Evolutionary conservation across 2,797 vertebrate species (phyloP).

Genomic region (Phoeniculus purpureus): DNA sequence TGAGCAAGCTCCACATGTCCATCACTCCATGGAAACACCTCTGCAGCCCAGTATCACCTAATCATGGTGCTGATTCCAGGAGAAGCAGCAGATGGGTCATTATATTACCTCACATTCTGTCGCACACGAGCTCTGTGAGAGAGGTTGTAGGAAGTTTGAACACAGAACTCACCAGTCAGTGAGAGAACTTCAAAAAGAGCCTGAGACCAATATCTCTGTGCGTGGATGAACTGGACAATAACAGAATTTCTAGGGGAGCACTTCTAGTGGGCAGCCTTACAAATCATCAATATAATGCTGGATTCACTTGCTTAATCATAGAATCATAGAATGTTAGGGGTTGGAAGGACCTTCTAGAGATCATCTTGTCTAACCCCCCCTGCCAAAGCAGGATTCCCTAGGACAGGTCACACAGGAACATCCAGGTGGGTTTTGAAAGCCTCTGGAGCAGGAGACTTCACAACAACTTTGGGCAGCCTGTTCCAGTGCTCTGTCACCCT

Average conservation of each 20-base stretch:
- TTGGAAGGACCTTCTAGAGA: too few relatives aligned
- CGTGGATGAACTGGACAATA: background rate
- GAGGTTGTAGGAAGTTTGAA: background rate
- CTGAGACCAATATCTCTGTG: background rate
- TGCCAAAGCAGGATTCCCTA: too few relatives aligned
- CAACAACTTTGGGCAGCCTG: too few relatives aligned
- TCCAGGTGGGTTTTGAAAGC: too few relatives aligned
- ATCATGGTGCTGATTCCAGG: background rate
- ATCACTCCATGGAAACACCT: accelerated
- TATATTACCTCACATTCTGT: background rate
- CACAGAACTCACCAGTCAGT: background rate
- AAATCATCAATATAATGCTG: background rate
- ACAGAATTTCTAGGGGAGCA: background rate
- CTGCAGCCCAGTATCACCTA: background rate
- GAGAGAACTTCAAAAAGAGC: background rate
- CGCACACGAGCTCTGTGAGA: background rate
- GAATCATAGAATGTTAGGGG: too few relatives aligned
- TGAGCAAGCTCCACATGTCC: background rate
- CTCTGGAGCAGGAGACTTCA: too few relatives aligned
- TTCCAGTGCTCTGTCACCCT: too few relatives aligned
- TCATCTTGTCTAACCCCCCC: too few relatives aligned
- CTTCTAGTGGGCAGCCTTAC: background rate
- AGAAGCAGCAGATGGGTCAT: background rate
- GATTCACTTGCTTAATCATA: background rate
- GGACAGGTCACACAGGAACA: too few relatives aligned